These are phyloP conservation scores for Passer domesticus DNA, from an alignment of 2,113 vertebrate species.

Conservation along the genomic window DNA sequence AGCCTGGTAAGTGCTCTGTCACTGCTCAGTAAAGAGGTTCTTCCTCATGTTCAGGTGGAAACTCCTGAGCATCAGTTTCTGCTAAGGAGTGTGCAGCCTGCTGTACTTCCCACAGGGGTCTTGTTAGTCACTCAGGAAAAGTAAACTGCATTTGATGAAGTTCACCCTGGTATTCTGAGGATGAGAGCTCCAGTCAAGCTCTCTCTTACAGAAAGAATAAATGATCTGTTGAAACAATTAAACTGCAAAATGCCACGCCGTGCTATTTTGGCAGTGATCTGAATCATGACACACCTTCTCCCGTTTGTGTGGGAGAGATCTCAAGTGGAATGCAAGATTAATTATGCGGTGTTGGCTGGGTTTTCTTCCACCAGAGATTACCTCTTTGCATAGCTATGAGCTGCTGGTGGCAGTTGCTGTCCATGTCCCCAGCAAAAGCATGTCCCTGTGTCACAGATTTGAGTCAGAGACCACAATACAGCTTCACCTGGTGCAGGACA, in stretches of 20 bases:
- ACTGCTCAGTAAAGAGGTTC: too few species aligned
- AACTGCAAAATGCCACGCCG: neutral
- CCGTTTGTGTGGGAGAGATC: conserved; percentile 41
- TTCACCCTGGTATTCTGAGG: neutral
- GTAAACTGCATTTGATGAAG: neutral
- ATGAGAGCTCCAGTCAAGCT: neutral
- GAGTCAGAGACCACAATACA: neutral
- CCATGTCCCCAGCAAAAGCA: neutral
- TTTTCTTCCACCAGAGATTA: conserved; percentile 4
- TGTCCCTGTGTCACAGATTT: neutral
- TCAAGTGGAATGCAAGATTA: conserved; percentile 42
- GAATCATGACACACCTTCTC: conserved; percentile 50
- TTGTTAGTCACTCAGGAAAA: neutral
- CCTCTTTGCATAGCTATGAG: conserved; percentile 10
- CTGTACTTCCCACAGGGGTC: neutral
- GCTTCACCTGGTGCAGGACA: neutral
- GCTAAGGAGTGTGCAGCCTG: neutral
- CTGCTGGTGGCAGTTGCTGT: neutral
- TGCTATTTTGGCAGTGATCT: conserved; percentile 53
- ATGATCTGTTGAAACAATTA: conserved; percentile 27
- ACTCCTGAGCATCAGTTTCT: neutral
- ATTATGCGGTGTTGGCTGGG: neutral
- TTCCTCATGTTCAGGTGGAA: neutral
- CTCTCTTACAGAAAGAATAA: neutral
- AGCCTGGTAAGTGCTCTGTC: neutral